These are phyloP conservation scores for Hemichromis elongatus DNA, from an alignment of 2,113 vertebrate species.

Conservation along the genomic window DNA sequence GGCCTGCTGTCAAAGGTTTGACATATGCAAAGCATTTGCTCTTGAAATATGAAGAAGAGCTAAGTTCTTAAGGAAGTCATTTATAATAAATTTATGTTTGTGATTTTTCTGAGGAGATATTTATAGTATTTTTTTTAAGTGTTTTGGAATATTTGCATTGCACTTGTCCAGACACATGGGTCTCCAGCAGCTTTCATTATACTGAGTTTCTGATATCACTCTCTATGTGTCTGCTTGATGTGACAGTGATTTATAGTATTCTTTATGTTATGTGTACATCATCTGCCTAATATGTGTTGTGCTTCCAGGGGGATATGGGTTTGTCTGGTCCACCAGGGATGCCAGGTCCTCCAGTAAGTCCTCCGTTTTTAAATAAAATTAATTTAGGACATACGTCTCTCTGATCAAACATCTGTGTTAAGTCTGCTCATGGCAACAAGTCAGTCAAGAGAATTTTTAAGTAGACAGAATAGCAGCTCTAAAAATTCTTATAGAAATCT, in stretches of 20 bases:
- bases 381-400: neutral
- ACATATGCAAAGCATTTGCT: conserved; percentile 8
- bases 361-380: neutral
- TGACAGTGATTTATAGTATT: conserved; percentile 18
- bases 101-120: neutral
- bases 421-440: conserved; percentile 17
- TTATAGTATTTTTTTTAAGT: neutral
- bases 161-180: neutral
- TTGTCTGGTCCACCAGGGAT: conserved; percentile 76
- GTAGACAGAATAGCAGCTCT: neutral
- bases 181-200: neutral
- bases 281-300: conserved; percentile 3
- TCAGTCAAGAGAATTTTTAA: conserved; percentile 7
- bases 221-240: neutral
- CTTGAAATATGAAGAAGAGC: neutral
- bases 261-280: neutral
- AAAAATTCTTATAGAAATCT: neutral
- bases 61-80: neutral
- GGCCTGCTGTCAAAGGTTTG: neutral
- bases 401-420: conserved; percentile 16
- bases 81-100: neutral
- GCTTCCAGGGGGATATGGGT: conserved; percentile 82
- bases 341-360: conserved; percentile 74
- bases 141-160: neutral
- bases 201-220: neutral